Percentiles rank a stretch among this genome's conserved stretches.
Evolutionary conservation across 1,140 invertebrate genomes (phyloP).

Genomic region (Eueides isabella): DNA sequence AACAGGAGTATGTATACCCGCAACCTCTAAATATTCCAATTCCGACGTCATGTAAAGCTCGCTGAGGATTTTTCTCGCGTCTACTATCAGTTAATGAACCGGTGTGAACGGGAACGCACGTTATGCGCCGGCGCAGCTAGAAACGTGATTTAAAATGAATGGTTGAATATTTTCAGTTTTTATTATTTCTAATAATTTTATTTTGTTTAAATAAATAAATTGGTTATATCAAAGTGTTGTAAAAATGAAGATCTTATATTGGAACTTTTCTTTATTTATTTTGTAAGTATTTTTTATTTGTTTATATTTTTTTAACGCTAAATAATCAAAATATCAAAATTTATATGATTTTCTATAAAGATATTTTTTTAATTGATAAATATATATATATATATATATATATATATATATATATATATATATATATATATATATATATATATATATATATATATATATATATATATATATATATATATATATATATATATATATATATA

Average conservation of each 20-base stretch:
- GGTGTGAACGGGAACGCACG: constrained; percentile 23
- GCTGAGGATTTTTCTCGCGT: constrained; percentile 20
- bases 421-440: no score
- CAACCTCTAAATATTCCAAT: background rate
- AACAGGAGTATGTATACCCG: background rate
- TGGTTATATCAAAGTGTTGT: no score
- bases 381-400: no score
- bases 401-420: no score
- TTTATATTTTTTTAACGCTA: no score
- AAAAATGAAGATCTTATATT: constrained; percentile 27
- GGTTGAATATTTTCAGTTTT: background rate
- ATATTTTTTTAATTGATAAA: no score
- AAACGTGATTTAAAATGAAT: constrained; percentile 28
- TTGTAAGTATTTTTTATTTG: constrained; percentile 20
- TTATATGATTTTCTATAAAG: no score
- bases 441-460: no score
- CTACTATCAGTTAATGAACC: constrained; percentile 33
- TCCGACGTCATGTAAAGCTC: constrained; percentile 25
- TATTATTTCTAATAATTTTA: background rate
- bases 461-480: no score
- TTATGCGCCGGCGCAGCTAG: constrained; percentile 27
- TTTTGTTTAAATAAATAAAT: constrained; percentile 7
- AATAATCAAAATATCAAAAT: no score
- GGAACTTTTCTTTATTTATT: constrained; percentile 16
- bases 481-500: no score